Evolutionary conservation across 2,888 invertebrate species (phyloP).

Genomic region (Aplocera efformata): DNA sequence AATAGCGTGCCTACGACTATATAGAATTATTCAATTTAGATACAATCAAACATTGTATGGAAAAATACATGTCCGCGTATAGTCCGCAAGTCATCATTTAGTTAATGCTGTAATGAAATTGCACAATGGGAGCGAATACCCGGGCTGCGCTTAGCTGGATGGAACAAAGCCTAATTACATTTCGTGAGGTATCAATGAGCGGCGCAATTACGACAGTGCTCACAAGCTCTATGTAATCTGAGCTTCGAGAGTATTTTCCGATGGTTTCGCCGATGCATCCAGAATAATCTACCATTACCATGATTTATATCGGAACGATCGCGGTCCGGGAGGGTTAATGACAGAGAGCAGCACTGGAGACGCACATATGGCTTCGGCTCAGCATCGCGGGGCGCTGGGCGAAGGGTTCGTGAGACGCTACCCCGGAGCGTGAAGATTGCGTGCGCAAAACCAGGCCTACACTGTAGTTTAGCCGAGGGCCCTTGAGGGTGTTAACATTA

Average conservation of each 20-base stretch:
- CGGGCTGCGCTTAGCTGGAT: conserved; percentile 58
- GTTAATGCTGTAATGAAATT: conserved; percentile 59
- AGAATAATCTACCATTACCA: conserved; percentile 76
- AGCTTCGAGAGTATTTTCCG: conserved; percentile 66
- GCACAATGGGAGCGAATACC: conserved; percentile 55
- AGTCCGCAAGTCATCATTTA: conserved; percentile 53
- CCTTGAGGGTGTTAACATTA: not conserved
- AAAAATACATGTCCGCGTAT: conserved; percentile 26
- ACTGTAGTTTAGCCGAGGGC: conserved; percentile 1
- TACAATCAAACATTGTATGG: conserved; percentile 26
- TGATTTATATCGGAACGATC: conserved; percentile 75
- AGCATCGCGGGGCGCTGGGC: conserved; percentile 46
- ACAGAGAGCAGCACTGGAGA: conserved; percentile 56
- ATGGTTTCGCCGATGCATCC: conserved; percentile 68
- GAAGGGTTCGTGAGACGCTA: conserved; percentile 28
- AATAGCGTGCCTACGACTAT: conserved; percentile 6
- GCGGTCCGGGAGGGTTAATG: conserved; percentile 66
- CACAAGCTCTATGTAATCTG: conserved; percentile 61
- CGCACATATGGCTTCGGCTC: conserved; percentile 52
- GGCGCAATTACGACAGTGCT: conserved; percentile 68
- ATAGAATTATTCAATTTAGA: conserved; percentile 30
- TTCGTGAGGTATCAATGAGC: conserved; percentile 76
- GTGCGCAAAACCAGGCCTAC: conserved; percentile 4
- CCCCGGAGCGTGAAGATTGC: conserved; percentile 27
- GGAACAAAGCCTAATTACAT: conserved; percentile 74